Conservation (phyloP, 2,113 vertebrate species). For the Okapia johnstoni region DNA sequence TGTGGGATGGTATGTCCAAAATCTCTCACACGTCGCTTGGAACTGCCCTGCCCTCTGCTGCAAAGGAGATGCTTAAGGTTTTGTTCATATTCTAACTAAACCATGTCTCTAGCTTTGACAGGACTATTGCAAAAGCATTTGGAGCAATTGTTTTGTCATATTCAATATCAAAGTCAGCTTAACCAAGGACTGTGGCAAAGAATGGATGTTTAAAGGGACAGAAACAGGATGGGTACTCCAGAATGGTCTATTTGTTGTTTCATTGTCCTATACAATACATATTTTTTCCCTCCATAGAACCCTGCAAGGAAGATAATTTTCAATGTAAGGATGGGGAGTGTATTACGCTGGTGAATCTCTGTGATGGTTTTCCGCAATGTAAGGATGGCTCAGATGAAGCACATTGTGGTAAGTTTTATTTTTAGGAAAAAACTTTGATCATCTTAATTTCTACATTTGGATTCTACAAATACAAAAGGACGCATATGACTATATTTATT, state of each 20-base stretch:
- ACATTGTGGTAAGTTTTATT: constrained; percentile 84
- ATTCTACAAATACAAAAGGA: neutral
- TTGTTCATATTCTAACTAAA: neutral
- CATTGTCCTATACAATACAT: neutral
- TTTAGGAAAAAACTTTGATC: neutral
- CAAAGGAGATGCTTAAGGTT: neutral
- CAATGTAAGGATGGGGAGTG: constrained; percentile 87
- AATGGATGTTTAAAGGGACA: neutral
- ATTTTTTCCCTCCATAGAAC: constrained; percentile 75
- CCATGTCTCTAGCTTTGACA: neutral
- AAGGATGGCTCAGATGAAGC: constrained; percentile 90
- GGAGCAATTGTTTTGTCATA: neutral
- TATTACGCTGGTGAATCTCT: constrained; percentile 80
- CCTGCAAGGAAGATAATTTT: constrained; percentile 81
- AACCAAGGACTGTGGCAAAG: neutral
- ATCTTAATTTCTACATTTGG: neutral
- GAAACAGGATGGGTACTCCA: neutral
- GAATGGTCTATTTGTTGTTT: neutral
- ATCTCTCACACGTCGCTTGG: neutral
- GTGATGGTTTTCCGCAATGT: constrained; percentile 85
- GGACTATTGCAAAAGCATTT: neutral
- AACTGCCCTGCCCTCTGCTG: neutral
- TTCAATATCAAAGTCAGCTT: neutral
- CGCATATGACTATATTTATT: neutral
- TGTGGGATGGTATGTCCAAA: neutral